Base-by-base conservation (phyloP, 2,888 invertebrate species). In the Tiphia femorata region DNA sequence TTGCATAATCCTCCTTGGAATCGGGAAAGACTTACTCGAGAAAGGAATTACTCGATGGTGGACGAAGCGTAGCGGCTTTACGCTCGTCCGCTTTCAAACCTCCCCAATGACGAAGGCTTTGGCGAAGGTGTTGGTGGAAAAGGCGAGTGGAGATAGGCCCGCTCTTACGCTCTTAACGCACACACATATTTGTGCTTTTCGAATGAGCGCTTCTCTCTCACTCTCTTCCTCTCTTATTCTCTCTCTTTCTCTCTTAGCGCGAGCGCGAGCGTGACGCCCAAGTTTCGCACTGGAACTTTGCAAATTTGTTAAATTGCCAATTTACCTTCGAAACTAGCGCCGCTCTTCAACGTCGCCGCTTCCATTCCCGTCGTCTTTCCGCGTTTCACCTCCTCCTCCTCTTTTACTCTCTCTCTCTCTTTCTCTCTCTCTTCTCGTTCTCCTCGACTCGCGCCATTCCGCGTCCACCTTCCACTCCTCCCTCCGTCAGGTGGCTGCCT, bases 231-330 rank as follows among this genome's bases (percentile, higher is more conserved):
- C 41, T 49, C 49, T 49, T n/a, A n/a, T 30, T 58, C 33, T 33
- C 33, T 33, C 33, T 61, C 60, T 50, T 49, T 38, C 43, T 43
- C 30, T n/a, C n/a, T n/a, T n/a, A n/a, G n/a, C n/a, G n/a, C n/a
- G n/a, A n/a, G n/a, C 43, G 66, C 55, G 62, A 48, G 48, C 53
- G 53, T 49, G 60, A 62, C 62, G 66, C 55, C 67, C 57, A 76
- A 80, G 76, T 79, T 80, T 76, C 67, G 61, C 65, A 58, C 58
- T 58, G 65, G 66, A 80, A 80, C 74, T 81, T 80, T 75, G 77
- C 68, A 80, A 81, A 81, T 81, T 81, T 80, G 79, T 80, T 80
- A 80, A 81, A 81, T 81, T 81, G 77, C 75, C 79, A 81, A 81
- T 80, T 80, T 81, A 80, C 79, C 79, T 79, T 78, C 73, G 71